phyloP scores from a whole-genome alignment of 2,113 vertebrate species.

The Peromyscus leucopus region DNA sequence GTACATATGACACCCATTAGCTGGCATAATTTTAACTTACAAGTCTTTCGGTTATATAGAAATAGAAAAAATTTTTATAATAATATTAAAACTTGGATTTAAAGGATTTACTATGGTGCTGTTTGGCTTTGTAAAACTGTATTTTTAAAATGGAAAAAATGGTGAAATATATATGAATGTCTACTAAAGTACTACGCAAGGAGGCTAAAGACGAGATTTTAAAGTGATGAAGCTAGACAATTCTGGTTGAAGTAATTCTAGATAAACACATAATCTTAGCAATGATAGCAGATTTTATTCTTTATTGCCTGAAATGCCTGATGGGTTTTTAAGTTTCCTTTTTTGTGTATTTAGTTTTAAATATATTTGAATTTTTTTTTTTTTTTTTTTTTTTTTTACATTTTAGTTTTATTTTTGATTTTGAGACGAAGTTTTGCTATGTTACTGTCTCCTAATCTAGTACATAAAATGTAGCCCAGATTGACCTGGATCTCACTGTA shows the following conservation, averaged over 20 bases:
- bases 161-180: background rate
- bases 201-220: accelerated
- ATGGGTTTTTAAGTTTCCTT: background rate
- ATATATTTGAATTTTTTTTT: background rate
- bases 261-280: background rate
- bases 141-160: background rate
- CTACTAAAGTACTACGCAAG: background rate
- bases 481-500: background rate
- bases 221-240: background rate
- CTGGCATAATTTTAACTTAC: background rate
- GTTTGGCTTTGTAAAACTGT: background rate
- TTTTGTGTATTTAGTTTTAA: background rate
- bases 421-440: background rate
- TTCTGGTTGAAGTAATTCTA: background rate
- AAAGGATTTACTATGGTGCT: background rate
- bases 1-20: background rate
- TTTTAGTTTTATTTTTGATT: background rate
- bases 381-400: background rate
- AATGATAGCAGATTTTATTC: background rate
- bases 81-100: background rate
- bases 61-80: background rate
- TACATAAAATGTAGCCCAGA: background rate
- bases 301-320: background rate
- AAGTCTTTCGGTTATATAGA: background rate
- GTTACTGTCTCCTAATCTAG: background rate